phyloP scores from a whole-genome alignment of 1,140 invertebrate genomes.

The Caenorhabditis brenneri region DNA sequence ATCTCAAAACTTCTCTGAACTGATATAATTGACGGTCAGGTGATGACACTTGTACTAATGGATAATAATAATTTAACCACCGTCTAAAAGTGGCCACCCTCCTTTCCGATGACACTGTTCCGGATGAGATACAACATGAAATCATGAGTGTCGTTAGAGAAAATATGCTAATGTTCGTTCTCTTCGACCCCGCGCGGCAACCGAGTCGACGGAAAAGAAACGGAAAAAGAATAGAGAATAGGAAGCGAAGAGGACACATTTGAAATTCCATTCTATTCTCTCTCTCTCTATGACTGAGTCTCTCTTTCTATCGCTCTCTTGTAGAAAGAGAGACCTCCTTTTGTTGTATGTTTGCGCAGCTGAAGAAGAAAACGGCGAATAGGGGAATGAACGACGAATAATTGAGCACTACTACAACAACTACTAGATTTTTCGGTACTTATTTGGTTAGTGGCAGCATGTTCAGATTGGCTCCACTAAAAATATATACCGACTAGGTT shows the following conservation, averaged over 20 bases:
- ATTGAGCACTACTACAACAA: neutral
- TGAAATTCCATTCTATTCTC: neutral
- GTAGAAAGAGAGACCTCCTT: no score
- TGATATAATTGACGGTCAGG: neutral
- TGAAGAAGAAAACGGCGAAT: neutral
- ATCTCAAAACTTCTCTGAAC: no score
- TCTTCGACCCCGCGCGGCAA: constrained; percentile 17
- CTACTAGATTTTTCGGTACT: neutral
- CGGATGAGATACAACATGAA: neutral
- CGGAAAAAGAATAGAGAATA: neutral
- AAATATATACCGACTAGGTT: no score
- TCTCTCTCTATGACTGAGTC: neutral
- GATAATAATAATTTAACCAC: neutral
- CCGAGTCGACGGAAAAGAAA: neutral
- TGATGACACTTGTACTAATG: neutral
- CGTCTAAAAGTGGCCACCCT: neutral
- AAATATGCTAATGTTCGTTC: constrained; percentile 40
- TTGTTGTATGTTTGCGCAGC: constrained; percentile 32
- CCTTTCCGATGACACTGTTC: constrained; percentile 15
- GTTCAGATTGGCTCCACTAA: no score
- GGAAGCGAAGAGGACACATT: neutral
- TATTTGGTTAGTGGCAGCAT: neutral
- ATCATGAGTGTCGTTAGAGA: neutral
- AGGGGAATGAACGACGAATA: neutral
- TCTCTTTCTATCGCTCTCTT: neutral